Percentiles rank a stretch among this genome's conserved stretches.
phyloP scores from a whole-genome alignment of 2,888 invertebrate genomes.

The Tetranychus piercei region DNA sequence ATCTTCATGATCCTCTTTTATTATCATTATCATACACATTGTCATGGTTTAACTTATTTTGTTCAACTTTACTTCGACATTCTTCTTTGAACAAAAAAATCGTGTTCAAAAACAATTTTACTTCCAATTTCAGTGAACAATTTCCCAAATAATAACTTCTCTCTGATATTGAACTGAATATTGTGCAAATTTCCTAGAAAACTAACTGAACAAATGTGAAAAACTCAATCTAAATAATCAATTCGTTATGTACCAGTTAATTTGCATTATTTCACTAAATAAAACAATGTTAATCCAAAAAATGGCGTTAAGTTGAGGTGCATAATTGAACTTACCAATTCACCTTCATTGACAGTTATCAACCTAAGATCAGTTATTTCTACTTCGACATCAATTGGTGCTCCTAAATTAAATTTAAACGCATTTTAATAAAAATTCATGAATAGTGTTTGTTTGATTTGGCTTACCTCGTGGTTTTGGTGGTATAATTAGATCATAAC shows the following conservation, averaged over 20 bases:
- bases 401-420: not conserved
- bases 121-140: too few relatives aligned
- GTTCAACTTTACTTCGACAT: not conserved
- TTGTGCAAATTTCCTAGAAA: too few relatives aligned
- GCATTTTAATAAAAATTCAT: not conserved
- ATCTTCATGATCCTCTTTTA: not conserved
- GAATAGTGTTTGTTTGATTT: not conserved
- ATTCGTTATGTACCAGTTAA: too few relatives aligned
- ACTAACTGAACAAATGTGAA: too few relatives aligned
- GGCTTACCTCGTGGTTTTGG: constrained; percentile 1
- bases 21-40: not conserved
- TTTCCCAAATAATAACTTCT: too few relatives aligned
- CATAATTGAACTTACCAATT: not conserved
- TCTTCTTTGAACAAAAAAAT: too few relatives aligned
- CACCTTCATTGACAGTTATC: constrained; percentile 6
- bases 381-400: not conserved
- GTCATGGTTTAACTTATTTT: not conserved
- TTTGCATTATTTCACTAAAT: too few relatives aligned
- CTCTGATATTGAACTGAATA: too few relatives aligned
- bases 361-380: constrained; percentile 4
- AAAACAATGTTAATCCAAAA: too few relatives aligned
- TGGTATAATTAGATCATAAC: constrained; percentile 1
- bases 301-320: too few relatives aligned
- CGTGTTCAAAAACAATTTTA: too few relatives aligned
- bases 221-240: too few relatives aligned